phyloP scores from a whole-genome alignment of 2,113 vertebrate species.

The Oxygymnocypris stewartii region DNA sequence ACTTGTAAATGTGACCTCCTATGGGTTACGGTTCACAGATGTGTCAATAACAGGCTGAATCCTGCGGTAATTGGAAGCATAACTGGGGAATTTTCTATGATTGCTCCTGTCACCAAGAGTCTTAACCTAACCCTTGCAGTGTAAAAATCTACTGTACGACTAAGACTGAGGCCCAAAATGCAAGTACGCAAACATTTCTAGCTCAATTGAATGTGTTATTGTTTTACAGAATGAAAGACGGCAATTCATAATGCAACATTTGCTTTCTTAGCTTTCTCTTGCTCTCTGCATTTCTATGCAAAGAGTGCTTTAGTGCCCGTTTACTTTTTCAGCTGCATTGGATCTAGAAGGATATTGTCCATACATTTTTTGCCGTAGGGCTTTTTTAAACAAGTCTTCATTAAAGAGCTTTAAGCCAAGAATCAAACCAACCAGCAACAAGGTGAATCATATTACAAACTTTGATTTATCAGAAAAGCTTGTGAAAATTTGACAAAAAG shows the following conservation, averaged over 20 bases:
- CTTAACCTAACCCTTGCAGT: not conserved
- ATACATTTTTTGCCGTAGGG: not conserved
- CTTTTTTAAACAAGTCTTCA: not conserved
- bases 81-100: not conserved
- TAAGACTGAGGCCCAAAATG: not conserved
- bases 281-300: not conserved
- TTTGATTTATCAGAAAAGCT: not conserved
- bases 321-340: not conserved
- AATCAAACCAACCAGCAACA: not conserved
- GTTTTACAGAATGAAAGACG: not conserved
- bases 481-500: no score
- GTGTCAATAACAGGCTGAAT: constrained; percentile 7
- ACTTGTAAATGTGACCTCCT: constrained; percentile 37
- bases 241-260: not conserved
- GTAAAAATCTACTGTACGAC: not conserved
- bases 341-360: not conserved
- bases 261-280: not conserved
- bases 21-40: not conserved
- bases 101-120: not conserved
- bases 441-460: not conserved
- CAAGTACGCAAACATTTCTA: not conserved
- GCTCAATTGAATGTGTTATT: not conserved
- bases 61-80: not conserved
- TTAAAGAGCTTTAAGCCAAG: not conserved
- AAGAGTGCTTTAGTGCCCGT: not conserved